Conservation (phyloP, 2,888 invertebrate genomes). For the Drosophila testacea region DNA sequence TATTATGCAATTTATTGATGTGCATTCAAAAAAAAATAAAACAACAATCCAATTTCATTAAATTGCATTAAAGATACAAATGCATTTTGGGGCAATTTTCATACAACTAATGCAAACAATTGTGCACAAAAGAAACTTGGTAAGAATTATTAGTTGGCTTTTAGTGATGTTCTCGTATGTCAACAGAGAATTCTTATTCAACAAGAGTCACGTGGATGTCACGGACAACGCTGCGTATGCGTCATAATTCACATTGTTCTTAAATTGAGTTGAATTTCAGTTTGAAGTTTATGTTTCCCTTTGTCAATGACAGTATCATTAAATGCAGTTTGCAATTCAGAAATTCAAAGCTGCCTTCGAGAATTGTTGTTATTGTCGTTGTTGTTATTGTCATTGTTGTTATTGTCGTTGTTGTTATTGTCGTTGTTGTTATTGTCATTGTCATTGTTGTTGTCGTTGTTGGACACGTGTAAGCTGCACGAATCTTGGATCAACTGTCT, state of each 20-base stretch:
- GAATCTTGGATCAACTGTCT: background rate
- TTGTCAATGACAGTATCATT: constrained; percentile 27
- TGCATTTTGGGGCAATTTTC: too few species aligned
- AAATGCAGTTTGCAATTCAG: constrained; percentile 22
- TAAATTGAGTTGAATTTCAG: constrained; percentile 29
- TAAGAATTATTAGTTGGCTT: background rate
- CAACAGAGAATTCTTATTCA: constrained; percentile 3
- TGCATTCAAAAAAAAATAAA: background rate
- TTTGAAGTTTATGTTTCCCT: constrained; percentile 33
- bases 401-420: background rate
- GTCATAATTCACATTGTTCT: constrained; percentile 45
- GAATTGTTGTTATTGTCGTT: background rate
- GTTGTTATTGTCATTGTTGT: background rate
- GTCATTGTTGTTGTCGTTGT: background rate
- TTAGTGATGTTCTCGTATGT: background rate
- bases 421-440: background rate
- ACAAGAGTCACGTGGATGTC: constrained; percentile 22
- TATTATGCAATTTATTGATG: too few species aligned
- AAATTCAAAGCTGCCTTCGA: constrained; percentile 12
- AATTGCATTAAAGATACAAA: background rate
- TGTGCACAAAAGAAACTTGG: background rate
- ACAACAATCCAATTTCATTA: background rate
- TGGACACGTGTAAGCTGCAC: constrained; percentile 27
- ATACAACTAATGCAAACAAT: background rate
- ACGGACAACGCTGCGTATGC: constrained; percentile 45